Base-by-base conservation (phyloP, 2,888 invertebrate genomes). In the Caenorhabditis sulstoni region DNA sequence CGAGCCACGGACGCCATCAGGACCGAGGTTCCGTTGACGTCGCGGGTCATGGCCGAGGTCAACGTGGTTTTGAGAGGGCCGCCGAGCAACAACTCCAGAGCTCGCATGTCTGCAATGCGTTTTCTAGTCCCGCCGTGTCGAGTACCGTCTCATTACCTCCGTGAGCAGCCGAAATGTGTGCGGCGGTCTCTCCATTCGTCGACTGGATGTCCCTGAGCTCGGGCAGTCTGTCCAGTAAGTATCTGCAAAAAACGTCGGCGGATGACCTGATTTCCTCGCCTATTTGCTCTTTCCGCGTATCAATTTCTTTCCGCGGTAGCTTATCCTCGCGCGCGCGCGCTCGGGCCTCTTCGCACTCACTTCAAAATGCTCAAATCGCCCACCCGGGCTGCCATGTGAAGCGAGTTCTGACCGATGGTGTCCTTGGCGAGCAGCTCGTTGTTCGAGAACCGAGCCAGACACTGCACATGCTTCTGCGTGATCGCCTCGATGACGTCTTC, bases 1-100 rank as follows among this genome's bases (percentile, higher is more conserved):
- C 81, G 67, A 3, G 85, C 86, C 1, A 87, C 82, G 0, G 88
- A 79, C 0, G 85, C 85, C 87, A 89, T 88, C 20, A 89, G 74
- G 7, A 85, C 74, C 0, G 86, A 85, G 0, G 88, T 87, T 12
- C 88, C 88, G 65, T 87, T 87, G 29, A 85, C 39, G 70, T 88
- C 87, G 20, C 83, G 80, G 22, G 62, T 66, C 58, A 80, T 57
- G 29, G 83, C 83, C 44, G 67, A 53, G 44, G 64, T 68, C 61
- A 83, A 41, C 45, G 81, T 73, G 1, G 65, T 41, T 59, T 79
- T 79, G 39, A 83, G 61, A 4, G 74, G 37, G 5, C 79, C 81
- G 0, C 79, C 80, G 29, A 83, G 61, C n/a, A 83, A 44, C 39
- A 81, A 22, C 47, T 83, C 81, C 1, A 81, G 45, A n/a, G 79